These are phyloP conservation scores for Clanis bilineata DNA, from an alignment of 2,888 invertebrate species.

Conservation along the genomic window DNA sequence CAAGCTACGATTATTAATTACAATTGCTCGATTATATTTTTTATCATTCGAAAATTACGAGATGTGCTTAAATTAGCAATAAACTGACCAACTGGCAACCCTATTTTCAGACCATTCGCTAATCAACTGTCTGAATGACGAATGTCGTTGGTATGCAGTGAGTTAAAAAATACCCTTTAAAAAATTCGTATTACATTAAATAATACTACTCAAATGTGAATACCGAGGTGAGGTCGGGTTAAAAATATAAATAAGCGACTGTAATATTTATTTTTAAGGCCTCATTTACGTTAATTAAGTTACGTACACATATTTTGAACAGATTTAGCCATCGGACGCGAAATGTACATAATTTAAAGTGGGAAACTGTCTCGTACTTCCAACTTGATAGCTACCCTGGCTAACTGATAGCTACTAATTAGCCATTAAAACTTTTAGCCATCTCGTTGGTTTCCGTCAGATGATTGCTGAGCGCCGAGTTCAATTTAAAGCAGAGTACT, in stretches of 20 bases:
- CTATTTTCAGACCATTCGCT: constrained; percentile 46
- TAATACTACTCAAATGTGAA: not conserved
- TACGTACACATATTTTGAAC: not conserved
- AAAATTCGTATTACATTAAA: not conserved
- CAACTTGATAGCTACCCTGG: constrained; percentile 11
- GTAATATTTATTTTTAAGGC: not conserved
- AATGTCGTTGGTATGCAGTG: constrained; percentile 36
- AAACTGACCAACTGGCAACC: not conserved
- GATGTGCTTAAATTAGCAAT: not conserved
- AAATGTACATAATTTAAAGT: constrained; percentile 32
- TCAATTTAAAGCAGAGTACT: not conserved
- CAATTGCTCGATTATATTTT: too few species aligned
- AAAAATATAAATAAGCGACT: too few species aligned
- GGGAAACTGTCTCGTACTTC: constrained; percentile 19
- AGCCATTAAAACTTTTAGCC: constrained; percentile 57
- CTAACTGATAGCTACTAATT: constrained; percentile 50
- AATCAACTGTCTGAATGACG: constrained; percentile 46
- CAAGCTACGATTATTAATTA: too few species aligned
- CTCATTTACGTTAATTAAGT: not conserved
- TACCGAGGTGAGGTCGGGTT: too few species aligned
- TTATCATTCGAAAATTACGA: too few species aligned
- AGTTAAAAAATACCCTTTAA: not conserved
- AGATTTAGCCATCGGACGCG: constrained; percentile 23
- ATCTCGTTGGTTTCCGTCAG: constrained; percentile 15
- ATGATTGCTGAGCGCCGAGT: constrained; percentile 9